phyloP scores from a whole-genome alignment of 2,113 vertebrate species.

The Xenopus borealis region DNA sequence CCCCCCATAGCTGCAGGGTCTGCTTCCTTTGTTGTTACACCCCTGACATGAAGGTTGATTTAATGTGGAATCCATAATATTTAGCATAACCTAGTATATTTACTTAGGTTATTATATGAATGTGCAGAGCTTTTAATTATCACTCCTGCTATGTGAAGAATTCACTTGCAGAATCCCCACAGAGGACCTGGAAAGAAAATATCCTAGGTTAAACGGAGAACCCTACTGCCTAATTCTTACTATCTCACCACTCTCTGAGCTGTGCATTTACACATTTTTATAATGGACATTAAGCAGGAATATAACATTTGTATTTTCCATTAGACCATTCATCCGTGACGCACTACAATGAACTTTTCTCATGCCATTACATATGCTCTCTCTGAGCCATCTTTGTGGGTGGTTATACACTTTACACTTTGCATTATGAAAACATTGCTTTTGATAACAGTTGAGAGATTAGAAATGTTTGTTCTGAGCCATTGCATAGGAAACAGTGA shows the following conservation, averaged over 20 bases:
- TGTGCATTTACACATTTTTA: constrained; percentile 40
- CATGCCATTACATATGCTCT: constrained; percentile 32
- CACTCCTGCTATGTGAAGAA: constrained; percentile 39
- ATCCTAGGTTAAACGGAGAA: constrained; percentile 26
- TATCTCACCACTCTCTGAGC: constrained; percentile 20
- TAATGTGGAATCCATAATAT: no score
- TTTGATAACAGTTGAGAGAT: constrained; percentile 10
- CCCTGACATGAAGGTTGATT: no score
- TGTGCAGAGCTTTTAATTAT: constrained; percentile 29
- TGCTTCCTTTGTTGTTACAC: no score
- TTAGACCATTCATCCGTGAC: constrained; percentile 46
- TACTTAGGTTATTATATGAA: constrained; percentile 7
- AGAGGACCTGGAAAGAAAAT: constrained; percentile 36
- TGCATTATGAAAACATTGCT: constrained; percentile 12
- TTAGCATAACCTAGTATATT: neutral
- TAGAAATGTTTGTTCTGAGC: neutral
- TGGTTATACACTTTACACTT: constrained; percentile 14
- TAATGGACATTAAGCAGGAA: constrained; percentile 45
- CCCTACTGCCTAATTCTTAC: constrained; percentile 31
- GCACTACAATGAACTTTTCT: constrained; percentile 38
- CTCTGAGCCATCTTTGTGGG: constrained; percentile 29
- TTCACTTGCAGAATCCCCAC: constrained; percentile 32
- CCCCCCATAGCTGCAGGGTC: no score
- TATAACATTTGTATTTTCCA: constrained; percentile 47
- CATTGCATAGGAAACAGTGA: neutral